These are phyloP conservation scores for Gymnothorax javanicus DNA, from an alignment of 2,797 vertebrate species.

Conservation along the genomic window DNA sequence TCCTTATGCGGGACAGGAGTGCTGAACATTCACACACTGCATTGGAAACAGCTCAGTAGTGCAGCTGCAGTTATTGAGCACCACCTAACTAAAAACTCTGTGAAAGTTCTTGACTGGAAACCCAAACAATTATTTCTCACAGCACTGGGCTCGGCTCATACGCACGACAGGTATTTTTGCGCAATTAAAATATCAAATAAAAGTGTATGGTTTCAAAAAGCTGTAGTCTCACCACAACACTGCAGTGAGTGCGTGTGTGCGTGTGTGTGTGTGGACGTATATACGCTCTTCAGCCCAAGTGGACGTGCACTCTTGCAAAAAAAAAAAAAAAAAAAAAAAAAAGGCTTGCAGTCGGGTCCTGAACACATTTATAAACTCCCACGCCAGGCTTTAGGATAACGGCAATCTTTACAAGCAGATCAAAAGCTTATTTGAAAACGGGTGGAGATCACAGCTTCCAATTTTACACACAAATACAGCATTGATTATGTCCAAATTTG, in stretches of 20 bases:
- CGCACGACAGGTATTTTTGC: background rate
- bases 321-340: background rate
- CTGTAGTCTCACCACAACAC: background rate
- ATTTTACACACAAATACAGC: conserved; percentile 22
- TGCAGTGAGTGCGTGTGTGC: background rate
- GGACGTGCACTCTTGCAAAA: background rate
- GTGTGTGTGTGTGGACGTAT: background rate
- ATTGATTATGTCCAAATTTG: background rate
- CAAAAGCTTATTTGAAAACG: background rate
- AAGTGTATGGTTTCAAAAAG: background rate
- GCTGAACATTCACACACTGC: background rate
- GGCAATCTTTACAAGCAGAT: background rate
- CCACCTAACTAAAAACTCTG: background rate
- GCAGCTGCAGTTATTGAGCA: background rate
- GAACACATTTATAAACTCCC: background rate
- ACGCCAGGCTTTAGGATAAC: background rate
- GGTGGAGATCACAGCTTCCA: background rate
- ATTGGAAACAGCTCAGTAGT: background rate
- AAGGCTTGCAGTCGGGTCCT: background rate
- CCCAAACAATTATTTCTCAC: background rate
- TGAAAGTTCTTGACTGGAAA: background rate
- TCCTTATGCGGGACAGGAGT: background rate
- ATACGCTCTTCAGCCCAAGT: background rate
- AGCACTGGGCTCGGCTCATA: too few species aligned
- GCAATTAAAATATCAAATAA: background rate